Evolutionary conservation across 1,140 invertebrate species (phyloP).

Genomic region (Sarcophaga peregrina): DNA sequence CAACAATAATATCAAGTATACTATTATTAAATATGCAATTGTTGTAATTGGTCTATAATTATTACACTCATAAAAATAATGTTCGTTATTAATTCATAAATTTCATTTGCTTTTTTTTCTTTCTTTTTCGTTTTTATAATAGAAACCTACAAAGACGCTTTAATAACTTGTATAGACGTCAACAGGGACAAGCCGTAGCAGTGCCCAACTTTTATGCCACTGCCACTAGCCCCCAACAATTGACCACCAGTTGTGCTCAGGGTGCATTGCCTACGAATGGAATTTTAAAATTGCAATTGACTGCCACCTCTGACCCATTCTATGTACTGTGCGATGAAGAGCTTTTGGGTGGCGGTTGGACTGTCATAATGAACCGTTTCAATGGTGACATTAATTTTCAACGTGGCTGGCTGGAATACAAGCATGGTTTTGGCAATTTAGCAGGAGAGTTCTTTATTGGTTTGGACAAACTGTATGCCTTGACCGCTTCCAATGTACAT

Average conservation of each 20-base stretch:
- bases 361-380: constrained; percentile 72
- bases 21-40: not conserved
- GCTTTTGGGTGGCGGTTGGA: constrained; percentile 70
- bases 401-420: constrained; percentile 74
- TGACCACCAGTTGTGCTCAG: constrained; percentile 54
- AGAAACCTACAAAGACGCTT: constrained; percentile 39
- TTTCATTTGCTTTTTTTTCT: too few relatives aligned
- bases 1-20: not conserved
- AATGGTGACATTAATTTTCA: constrained; percentile 74
- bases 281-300: constrained; percentile 57
- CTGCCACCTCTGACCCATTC: constrained; percentile 67
- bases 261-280: constrained; percentile 49
- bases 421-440: constrained; percentile 75
- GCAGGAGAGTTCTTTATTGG: constrained; percentile 75
- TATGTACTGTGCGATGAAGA: constrained; percentile 73
- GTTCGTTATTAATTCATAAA: not conserved
- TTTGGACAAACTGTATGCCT: constrained; percentile 71
- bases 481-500: constrained; percentile 72
- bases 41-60: constrained; percentile 3
- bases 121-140: not conserved
- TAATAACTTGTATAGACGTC: not conserved
- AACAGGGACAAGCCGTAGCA: constrained; percentile 21
- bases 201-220: constrained; percentile 40
- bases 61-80: not conserved
- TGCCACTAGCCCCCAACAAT: constrained; percentile 20